Evolutionary conservation across 2,113 vertebrate genomes (phyloP), one percentile per base, ranked within the genome.

Genomic region (Noctilio leporinus): DNA sequence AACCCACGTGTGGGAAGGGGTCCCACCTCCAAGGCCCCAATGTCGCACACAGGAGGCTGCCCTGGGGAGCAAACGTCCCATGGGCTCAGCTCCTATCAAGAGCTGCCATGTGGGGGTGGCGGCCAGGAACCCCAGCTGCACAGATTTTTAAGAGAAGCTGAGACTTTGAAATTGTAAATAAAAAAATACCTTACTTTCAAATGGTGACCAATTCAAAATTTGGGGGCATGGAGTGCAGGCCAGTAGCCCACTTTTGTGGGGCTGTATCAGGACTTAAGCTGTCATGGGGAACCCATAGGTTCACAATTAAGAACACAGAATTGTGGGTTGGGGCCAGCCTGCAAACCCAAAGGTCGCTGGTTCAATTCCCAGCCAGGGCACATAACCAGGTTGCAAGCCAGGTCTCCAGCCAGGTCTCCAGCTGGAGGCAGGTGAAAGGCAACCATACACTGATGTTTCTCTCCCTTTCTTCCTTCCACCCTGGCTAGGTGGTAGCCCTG

Each of bases 41-140:
- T 67, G 17, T 33, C 33, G 89, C 64, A 43, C 14, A 47, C 10
- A 19, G 26, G 43, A 45, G 33, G 55, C 47, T 47, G 53, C 35
- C 30, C 40, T 5, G 16, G 47, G 59, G 38, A 20, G 28, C 5
- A 16, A 30, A 28, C 0, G 2, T 28, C 3, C 16, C 0, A 0
- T 5, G 62, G 30, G 45, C 30, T 30, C 24, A 64, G 17, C 19
- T 57, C 7, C 70, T 43, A 8, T 49, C 16, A 19, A 47, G 12
- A 49, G 45, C 10, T 38, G 28, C 16, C 2, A 0, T 5, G 55
- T 6, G 1, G 10, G 82, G 47, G 28, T 14, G 59, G 10, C 14
- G 82, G 33, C 53, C 45, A 12, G 69, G 28, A 11, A 53, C 5
- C 53, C n/a, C 12, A 17, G 82, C 47, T 19, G 12, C 11, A 65